Evolutionary conservation across 2,888 invertebrate genomes (phyloP), one percentile per base, ranked within the genome.

Genomic region (Caenorhabditis sp.): DNA sequence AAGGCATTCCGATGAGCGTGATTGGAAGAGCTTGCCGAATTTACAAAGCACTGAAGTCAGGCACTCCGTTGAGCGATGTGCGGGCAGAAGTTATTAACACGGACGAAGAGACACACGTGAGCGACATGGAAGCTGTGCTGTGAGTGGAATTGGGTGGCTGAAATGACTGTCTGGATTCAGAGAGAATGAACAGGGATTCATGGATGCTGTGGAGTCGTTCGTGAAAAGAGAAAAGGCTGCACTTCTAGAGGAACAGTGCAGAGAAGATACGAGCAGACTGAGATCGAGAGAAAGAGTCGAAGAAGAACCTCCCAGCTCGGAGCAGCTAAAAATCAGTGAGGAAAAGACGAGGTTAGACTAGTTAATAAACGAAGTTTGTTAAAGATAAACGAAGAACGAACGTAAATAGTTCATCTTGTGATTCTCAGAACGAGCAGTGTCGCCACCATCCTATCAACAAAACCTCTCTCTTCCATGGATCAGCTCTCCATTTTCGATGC

Each of bases 1-100:
- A 92, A 55, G 93, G 93, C 0, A 89, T 94, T 6, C 90, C 91
- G 13, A 78, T 86, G 0, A 82, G 87, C 0, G 89, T 93, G 7
- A 89, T 93, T 1, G 83, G 90, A 2, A 89, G 93, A 50, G 92
- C 93, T 13, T 78, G 82, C 26, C 73, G 83, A 39, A 77, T 77
- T 30, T 77, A 77, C 24, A 61, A 61, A 20, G 46, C 53, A 1
- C 24, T 77, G 9, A 61, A 68, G 37, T 35, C 55, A 0, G 75
- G 71, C 39, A 55, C 45, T 13, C 55, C 48, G 7, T 30, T 71
- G 39, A 48, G 32, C 37, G 30, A 71, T 9, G 24, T 71, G 5
- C 22, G 32, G 8, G 61, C 71, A 20, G 63, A 70, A 15, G 52
- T 63, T 13, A 13, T 26, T 11, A 53, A 58, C 11, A 30, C 41